Conservation (phyloP, 2,113 vertebrate genomes). For the Formicarius rufipectus region DNA sequence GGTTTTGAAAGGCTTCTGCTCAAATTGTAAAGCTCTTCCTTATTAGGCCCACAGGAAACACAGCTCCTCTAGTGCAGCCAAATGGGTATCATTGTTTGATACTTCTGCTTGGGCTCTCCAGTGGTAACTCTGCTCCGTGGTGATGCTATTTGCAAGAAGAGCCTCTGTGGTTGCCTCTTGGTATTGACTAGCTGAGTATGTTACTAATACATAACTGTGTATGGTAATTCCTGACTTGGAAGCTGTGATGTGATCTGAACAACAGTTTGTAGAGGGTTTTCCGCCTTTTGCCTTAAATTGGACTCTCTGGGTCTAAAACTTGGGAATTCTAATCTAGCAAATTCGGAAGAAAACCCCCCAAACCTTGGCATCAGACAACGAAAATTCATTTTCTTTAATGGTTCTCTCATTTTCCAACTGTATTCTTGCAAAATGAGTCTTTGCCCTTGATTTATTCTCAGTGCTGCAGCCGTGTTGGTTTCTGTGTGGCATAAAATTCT, state of each 20-base stretch:
- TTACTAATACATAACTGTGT: neutral
- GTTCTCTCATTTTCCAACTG: neutral
- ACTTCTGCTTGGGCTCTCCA: neutral
- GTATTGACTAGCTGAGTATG: neutral
- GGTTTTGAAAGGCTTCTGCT: slow-evolving; percentile 22
- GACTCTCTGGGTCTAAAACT: neutral
- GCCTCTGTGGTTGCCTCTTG: neutral
- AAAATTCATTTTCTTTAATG: neutral
- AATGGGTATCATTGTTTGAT: neutral
- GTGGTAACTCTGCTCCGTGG: neutral
- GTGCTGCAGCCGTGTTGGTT: neutral
- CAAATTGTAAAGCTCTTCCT: slow-evolving; percentile 4
- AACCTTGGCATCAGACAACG: neutral
- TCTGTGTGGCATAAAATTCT: neutral
- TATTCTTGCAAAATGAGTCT: neutral
- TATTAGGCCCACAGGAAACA: slow-evolving; percentile 4
- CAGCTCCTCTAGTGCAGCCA: neutral
- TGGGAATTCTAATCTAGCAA: neutral
- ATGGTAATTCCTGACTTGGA: neutral
- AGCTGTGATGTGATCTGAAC: neutral
- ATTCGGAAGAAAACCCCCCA: neutral
- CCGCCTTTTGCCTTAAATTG: neutral
- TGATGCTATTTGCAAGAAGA: neutral
- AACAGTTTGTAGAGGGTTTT: neutral
- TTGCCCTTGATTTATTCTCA: neutral